Percentiles rank a stretch among this genome's conserved stretches.
These are phyloP conservation scores for Megalopta genalis DNA, from an alignment of 1,140 invertebrate species.

Conservation along the genomic window DNA sequence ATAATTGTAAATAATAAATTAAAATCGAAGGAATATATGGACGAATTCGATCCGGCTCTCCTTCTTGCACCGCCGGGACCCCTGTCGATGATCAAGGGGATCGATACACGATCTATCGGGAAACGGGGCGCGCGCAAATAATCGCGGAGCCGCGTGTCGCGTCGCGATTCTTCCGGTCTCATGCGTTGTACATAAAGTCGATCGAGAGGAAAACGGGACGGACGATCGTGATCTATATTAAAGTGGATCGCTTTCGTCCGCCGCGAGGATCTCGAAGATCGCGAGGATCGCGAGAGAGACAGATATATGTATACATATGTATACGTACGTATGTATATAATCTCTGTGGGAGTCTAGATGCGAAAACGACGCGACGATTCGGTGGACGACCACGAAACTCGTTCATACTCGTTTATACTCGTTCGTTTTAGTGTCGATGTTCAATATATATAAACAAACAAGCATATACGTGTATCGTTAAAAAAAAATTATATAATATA, in stretches of 20 bases:
- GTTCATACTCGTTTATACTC: constrained; percentile 47
- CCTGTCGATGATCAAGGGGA: background rate
- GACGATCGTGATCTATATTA: background rate
- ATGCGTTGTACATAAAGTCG: constrained; percentile 13
- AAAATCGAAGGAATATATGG: no score
- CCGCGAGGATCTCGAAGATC: constrained; percentile 5
- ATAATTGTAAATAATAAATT: no score
- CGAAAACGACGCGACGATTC: background rate
- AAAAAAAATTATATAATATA: constrained; percentile 41
- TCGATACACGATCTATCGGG: background rate
- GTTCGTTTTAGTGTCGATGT: constrained; percentile 60
- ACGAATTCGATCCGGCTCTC: no score
- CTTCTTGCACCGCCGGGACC: no score
- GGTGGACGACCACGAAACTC: constrained; percentile 39
- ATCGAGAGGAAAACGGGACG: no score
- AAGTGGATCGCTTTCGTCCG: constrained; percentile 5
- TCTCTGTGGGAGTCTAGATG: no score
- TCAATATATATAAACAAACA: constrained; percentile 34
- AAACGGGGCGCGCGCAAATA: background rate
- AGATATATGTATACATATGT: no score
- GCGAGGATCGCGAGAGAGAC: constrained; percentile 8
- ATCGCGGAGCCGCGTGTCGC: background rate
- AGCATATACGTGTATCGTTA: constrained; percentile 30
- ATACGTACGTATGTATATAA: no score
- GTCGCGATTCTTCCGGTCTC: background rate